These are phyloP conservation scores for Perognathus longimembris DNA, from an alignment of 2,113 vertebrate species.

Conservation along the genomic window DNA sequence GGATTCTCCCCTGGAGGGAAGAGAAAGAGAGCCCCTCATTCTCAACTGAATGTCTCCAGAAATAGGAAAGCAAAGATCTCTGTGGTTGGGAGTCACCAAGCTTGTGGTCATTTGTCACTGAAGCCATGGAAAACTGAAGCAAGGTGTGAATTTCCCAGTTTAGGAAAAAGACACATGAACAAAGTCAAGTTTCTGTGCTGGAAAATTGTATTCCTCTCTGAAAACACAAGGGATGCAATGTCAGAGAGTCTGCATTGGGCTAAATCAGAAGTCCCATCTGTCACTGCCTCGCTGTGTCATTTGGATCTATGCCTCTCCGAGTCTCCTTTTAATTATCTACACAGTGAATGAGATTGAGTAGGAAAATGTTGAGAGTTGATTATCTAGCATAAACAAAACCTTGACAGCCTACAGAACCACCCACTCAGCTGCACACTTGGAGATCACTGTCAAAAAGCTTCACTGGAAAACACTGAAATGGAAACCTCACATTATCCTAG, in stretches of 20 bases:
- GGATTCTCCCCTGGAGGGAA: not conserved
- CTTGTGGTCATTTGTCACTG: not conserved
- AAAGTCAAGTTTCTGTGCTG: not conserved
- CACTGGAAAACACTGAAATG: not conserved
- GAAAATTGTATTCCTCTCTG: not conserved
- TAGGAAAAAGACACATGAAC: slow-evolving; percentile 5
- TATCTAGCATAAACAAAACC: not conserved
- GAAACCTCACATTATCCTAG: not conserved
- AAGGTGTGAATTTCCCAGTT: not conserved
- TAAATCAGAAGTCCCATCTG: not conserved
- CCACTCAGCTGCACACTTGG: no score
- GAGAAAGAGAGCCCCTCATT: not conserved
- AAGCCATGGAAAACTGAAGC: no score
- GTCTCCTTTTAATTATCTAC: not conserved
- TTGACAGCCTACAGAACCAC: not conserved
- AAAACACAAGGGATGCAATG: not conserved
- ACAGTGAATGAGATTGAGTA: not conserved
- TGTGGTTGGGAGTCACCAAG: no score
- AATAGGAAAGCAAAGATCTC: not conserved
- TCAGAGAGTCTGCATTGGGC: not conserved
- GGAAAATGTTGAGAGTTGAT: not conserved
- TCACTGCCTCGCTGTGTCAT: not conserved
- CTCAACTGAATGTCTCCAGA: not conserved
- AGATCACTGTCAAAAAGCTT: not conserved
- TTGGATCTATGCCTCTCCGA: not conserved